Base-by-base conservation (phyloP, 1,140 invertebrate genomes). In the Himalopsyche phryganea region DNA sequence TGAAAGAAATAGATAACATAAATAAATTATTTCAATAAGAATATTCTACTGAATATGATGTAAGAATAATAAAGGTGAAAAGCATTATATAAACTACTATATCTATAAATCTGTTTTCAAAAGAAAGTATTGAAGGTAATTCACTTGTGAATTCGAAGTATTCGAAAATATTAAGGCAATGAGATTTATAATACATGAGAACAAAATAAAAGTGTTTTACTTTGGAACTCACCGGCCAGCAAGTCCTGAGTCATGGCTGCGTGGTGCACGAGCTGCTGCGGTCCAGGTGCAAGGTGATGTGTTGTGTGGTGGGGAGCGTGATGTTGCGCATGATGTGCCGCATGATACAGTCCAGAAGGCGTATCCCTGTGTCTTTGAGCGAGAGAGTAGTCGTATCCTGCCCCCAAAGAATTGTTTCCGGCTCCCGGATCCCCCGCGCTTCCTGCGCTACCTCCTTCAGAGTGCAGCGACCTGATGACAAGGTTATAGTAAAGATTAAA, bases 401-500 rank as follows among this genome's bases (percentile, higher is more conserved):
- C 53, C 5, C 61, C 56, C 13, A 60, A 38, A 2, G 58, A 15
- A 28, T 28, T 28, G 23, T 28, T 28, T 3, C 23, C 23, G 9
- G 40, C 50, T 7, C 50, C 46, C 4, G 23, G 23, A 10, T 19
- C 70, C 13, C 70, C 68, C 63, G 76, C 77, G 32, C 54, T 73
- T 36, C 72, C 75, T 14, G 72, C 60, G 40, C 72, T 73, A 50
- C 69, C 68, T 56, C 73, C 70, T 38, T 70, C 70, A 50, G 71
- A 66, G 61, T 77, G 75, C 47, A 78, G 66, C 4, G 74, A 75
- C 66, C 76, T 78, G 36, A 10, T 28, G 40, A 56, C 17, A 32
- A 1, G 40, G n/a, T 41, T 41, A 41, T 41, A 41, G 17, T 41
- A 41, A 41, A 41, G 40, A 41, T 11, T 41, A 41, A 41, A 41